A percentile compares a stretch with the other conserved stretches of the same genome.
Evolutionary conservation across 2,113 vertebrate genomes (phyloP).

Genomic region (Dendropsophus ebraccatus): DNA sequence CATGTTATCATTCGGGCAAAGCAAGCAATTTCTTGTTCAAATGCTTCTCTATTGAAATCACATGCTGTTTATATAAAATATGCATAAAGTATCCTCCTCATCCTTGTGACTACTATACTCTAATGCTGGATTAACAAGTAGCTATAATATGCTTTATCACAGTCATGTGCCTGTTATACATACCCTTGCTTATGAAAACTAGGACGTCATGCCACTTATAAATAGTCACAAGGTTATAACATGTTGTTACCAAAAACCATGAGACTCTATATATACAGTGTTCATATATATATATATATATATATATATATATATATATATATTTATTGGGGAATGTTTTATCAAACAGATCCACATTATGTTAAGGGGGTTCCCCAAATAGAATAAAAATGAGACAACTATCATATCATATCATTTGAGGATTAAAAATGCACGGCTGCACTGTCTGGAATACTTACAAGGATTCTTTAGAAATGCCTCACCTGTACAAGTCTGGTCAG

Average conservation of each 20-base stretch:
- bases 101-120: constrained; percentile 7
- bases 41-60: constrained; percentile 25
- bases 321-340: too few species aligned
- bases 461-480: too few species aligned
- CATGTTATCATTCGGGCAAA: constrained; percentile 25
- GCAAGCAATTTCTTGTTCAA: constrained; percentile 38
- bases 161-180: constrained; percentile 11
- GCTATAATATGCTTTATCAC: not conserved
- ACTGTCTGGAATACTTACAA: too few species aligned
- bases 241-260: not conserved
- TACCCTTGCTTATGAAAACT: not conserved
- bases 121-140: constrained; percentile 28
- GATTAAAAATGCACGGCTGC: too few species aligned
- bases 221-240: not conserved
- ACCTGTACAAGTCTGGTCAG: too few species aligned
- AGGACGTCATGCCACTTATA: not conserved
- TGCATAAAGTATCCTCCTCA: constrained; percentile 11
- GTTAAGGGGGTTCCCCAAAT: too few species aligned
- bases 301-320: too few species aligned
- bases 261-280: not conserved
- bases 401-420: too few species aligned
- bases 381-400: too few species aligned
- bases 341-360: too few species aligned
- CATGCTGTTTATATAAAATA: constrained; percentile 30
- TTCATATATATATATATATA: too few species aligned